Percentiles rank a stretch among this genome's conserved stretches.
phyloP scores from a whole-genome alignment of 2,888 invertebrate species.

The Cinara cedri region DNA sequence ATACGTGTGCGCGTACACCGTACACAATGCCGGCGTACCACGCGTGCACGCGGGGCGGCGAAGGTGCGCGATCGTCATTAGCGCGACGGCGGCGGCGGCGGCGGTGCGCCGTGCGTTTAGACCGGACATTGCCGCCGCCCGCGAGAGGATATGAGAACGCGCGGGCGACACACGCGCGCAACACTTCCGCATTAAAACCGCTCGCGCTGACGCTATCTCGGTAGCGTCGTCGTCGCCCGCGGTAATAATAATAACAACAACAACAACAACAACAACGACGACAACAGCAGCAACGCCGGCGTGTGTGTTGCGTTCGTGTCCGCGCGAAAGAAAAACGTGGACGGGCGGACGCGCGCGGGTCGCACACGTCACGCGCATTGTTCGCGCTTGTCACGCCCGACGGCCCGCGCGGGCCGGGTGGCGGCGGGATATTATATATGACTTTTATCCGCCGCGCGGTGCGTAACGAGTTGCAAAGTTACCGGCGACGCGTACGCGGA shows the following conservation, averaged over 20 bases:
- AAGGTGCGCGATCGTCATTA: slow-evolving; percentile 12
- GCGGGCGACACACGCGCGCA: slow-evolving; percentile 18
- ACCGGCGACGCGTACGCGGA: too few species aligned
- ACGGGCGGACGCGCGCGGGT: background rate
- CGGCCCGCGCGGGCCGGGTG: too few species aligned
- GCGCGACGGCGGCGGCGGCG: slow-evolving; percentile 26
- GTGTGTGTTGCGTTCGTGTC: slow-evolving; percentile 24
- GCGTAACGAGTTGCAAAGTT: too few species aligned
- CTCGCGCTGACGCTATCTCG: slow-evolving; percentile 28
- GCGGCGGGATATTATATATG: too few species aligned
- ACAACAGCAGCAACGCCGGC: background rate
- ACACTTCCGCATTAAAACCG: slow-evolving; percentile 40
- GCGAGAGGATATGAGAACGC: slow-evolving; percentile 29
- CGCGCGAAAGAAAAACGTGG: slow-evolving; percentile 13
- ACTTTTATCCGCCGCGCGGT: too few species aligned
- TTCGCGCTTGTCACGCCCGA: too few species aligned
- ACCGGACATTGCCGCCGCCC: slow-evolving; percentile 46
- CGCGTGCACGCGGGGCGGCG: too few species aligned
- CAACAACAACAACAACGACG: too few species aligned
- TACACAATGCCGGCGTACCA: too few species aligned
- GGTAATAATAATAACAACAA: background rate
- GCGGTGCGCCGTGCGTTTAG: slow-evolving; percentile 14
- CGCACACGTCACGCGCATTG: background rate
- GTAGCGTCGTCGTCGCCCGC: background rate
- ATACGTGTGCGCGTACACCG: too few species aligned